Base-by-base conservation (phyloP, 2,797 vertebrate species). In the Cyprinella venusta region DNA sequence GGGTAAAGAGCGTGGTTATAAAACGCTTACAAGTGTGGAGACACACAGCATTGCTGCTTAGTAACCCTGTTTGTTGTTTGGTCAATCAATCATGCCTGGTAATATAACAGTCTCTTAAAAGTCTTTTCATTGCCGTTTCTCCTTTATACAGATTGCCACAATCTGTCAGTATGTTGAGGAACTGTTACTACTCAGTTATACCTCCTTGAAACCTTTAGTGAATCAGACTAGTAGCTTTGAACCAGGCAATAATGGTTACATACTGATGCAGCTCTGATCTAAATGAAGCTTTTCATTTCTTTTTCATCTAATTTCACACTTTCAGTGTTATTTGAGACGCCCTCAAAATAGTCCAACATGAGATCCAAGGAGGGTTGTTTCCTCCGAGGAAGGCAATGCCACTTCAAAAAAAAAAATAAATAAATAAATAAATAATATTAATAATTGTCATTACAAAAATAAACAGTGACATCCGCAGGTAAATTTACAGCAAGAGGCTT, bases 21-120 rank as follows among this genome's bases (percentile, higher is more conserved):
- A 86, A 84, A 65, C 71, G 12, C 56, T 78, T 42, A 76, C 13
- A 13, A 70, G 67, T 70, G 26, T 52, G 40, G 30, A 48, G 76
- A 26, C 24, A 15, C 21, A 36, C 70, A 68, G 38, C 45, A 64
- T 63, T 61, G 65, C 52, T 71, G 82, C 75, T 83, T 61, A 78
- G 75, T 50, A 63, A 83, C 82, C 19, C 26, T 40, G 82, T 78
- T 83, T 83, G 75, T 83, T 77, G 54, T 83, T 63, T 77, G n/a
- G 42, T 16, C 42, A 63, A 64, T 71, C 75, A 70, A 76, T 83
- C 56, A 77, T 77, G 30, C 40, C 30, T 24, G 36, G 19, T 68
- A 70, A 77, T 75, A 67, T 70, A 68, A 77, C 24, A 50, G 52
- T 64, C 75, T 63, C 54, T 48, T 82, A 56, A 78, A 77, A 63